Evolutionary conservation across 2,113 vertebrate genomes (phyloP).

Genomic region (Paracanthobrama guichenoti): DNA sequence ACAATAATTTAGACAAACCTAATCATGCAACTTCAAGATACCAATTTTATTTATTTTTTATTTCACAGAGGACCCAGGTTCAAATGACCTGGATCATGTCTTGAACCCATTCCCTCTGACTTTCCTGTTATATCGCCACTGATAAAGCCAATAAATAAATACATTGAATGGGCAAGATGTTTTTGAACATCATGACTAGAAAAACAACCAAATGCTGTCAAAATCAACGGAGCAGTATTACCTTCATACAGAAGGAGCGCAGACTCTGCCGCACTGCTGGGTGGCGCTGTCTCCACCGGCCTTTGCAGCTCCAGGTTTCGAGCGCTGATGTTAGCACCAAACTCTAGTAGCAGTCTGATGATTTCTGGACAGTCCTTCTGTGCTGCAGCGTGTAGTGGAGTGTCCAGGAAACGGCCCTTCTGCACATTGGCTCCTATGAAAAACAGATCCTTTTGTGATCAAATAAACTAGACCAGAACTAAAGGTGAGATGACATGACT

Average conservation of each 20-base stretch:
- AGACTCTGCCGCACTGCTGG: constrained; percentile 78
- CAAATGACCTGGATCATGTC: neutral
- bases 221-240: constrained; percentile 51
- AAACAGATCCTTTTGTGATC: neutral
- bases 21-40: neutral
- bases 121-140: neutral
- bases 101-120: neutral
- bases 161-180: neutral
- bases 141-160: neutral
- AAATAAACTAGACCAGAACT: neutral
- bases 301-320: constrained; percentile 82
- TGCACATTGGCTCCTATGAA: constrained; percentile 82
- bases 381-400: constrained; percentile 83
- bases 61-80: neutral
- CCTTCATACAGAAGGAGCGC: constrained; percentile 82
- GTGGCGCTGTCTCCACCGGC: constrained; percentile 80
- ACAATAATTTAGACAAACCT: neutral
- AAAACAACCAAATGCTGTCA: neutral
- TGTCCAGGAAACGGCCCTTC: constrained; percentile 83
- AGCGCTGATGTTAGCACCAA: constrained; percentile 85
- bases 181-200: neutral
- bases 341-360: constrained; percentile 80
- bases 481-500: neutral
- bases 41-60: neutral
- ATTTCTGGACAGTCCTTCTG: constrained; percentile 79